Conservation (phyloP, 1,140 invertebrate species). For the Babylonia areolata region DNA sequence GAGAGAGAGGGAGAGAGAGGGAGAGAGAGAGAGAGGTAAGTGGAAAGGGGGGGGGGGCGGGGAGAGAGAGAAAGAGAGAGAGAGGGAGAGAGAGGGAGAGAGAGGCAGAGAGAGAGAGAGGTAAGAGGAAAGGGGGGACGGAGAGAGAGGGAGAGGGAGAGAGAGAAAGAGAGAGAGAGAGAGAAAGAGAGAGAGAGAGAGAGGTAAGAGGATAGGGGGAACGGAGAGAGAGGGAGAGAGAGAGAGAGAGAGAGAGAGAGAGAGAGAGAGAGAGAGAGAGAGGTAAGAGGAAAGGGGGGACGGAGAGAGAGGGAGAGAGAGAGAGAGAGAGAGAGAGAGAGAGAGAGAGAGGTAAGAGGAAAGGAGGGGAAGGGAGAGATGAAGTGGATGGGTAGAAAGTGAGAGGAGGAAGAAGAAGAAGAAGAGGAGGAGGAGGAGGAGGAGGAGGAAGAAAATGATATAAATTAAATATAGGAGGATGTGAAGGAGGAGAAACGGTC, state of each 20-base stretch:
- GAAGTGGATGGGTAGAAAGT: no score
- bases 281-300: no score
- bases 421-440: background rate
- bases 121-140: no score
- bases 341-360: no score
- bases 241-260: background rate
- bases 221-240: background rate
- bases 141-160: background rate
- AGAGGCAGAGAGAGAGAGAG: no score
- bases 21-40: no score
- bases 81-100: background rate
- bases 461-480: background rate
- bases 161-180: conserved; percentile 25
- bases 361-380: no score
- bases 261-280: no score
- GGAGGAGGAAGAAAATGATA: background rate
- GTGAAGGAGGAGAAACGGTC: no score
- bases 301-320: background rate
- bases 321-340: background rate
- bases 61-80: background rate
- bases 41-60: no score
- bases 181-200: conserved; percentile 19
- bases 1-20: background rate
- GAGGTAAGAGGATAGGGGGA: no score
- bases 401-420: background rate